Evolutionary conservation across 2,888 invertebrate species (phyloP).

Genomic region (Oegoconia quadripuncta): DNA sequence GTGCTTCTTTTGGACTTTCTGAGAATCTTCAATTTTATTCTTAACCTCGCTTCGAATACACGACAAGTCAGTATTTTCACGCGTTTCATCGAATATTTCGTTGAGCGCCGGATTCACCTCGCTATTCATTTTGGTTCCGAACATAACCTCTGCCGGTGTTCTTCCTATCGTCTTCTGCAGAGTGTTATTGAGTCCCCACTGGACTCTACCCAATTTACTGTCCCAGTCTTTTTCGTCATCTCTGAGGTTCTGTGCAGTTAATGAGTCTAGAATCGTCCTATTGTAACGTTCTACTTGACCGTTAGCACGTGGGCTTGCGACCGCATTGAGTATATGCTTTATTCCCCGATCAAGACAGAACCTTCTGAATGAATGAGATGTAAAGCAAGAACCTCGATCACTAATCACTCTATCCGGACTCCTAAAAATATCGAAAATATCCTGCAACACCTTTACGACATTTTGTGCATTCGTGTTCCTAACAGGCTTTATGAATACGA

Average conservation of each 20-base stretch:
- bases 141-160: not conserved
- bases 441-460: conserved; percentile 1
- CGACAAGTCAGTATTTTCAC: not conserved
- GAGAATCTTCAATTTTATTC: not conserved
- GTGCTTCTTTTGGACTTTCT: not conserved
- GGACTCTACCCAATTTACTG: not conserved
- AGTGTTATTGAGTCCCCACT: conserved; percentile 2
- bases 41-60: too few species aligned
- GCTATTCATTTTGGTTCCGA: too few species aligned
- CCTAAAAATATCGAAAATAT: conserved; percentile 11
- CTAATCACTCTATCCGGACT: conserved; percentile 4
- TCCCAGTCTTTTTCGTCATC: conserved; percentile 1
- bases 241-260: not conserved
- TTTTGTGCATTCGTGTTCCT: conserved; percentile 1
- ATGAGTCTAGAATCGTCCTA: too few species aligned
- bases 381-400: conserved; percentile 12
- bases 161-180: not conserved
- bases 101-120: not conserved
- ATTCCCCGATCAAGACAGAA: conserved; percentile 5
- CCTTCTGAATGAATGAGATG: conserved; percentile 6
- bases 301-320: conserved; percentile 1
- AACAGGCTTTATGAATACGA: conserved; percentile 14
- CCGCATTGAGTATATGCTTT: conserved; percentile 2
- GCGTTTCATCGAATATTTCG: not conserved
- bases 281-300: conserved; percentile 2